Base-by-base conservation (phyloP, 2,888 invertebrate genomes). In the Dryomyza anilis region DNA sequence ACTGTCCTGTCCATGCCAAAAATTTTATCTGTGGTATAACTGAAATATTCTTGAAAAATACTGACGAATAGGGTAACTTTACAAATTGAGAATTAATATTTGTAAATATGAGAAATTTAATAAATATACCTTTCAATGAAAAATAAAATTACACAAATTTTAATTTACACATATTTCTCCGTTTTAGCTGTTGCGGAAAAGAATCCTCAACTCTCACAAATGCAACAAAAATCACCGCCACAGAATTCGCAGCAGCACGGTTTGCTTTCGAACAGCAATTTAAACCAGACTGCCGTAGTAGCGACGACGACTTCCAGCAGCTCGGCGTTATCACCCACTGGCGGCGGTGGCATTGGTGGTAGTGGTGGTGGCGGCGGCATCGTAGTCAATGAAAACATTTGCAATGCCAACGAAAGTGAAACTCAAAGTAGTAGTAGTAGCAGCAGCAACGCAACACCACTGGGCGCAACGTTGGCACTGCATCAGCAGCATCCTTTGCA, bases 401-500 rank as follows among this genome's bases (percentile, higher is more conserved):
- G 67, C 67, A 68, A 23, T 25, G 23, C 61, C 25, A 19, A 25
- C 14, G 61, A 53, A 2, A 27, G 3, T 21, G 61, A 61, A 25
- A 29, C 52, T n/a, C 52, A 61, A 25, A 21, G 68, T 64, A 65
- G 69, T 66, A 67, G 65, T 65, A 69, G 69, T 68, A 70, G 74
- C 29, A n/a, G n/a, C n/a, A n/a, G n/a, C n/a, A n/a, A n/a, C n/a
- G n/a, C n/a, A n/a, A n/a, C n/a, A n/a, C 80, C 80, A 69, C 72
- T 78, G 66, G 70, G 71, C 58, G 71, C 70, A 65, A 70, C 72
- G 52, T 75, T 86, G 71, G 82, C 87, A 64, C 72, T 80, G 59
- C 76, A 80, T 57, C 79, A 79, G 66, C 81, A 81, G 70, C 79
- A 81, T 68, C 74, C 77, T 50, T 70, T 77, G 69, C 76, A 76